Evolutionary conservation across 2,113 vertebrate genomes (phyloP).

Genomic region (Myiopsitta monachus): DNA sequence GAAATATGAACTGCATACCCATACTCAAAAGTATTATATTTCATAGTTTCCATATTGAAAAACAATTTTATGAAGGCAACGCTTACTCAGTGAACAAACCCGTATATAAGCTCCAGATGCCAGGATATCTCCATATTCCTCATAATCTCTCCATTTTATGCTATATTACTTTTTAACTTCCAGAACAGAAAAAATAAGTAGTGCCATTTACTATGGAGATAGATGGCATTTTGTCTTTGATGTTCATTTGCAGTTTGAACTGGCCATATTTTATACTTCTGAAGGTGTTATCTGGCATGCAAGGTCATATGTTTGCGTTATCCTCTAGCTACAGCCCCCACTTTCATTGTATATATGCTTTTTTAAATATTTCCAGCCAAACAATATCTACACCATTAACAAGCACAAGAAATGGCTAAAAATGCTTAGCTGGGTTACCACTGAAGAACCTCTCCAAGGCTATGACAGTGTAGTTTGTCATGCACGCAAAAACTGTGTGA

Average conservation of each 20-base stretch:
- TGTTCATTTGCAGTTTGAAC: not conserved
- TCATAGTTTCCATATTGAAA: not conserved
- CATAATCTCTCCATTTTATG: not conserved
- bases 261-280: not conserved
- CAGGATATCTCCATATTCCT: not conserved
- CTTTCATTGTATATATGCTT: not conserved
- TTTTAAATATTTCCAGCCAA: not conserved
- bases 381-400: not conserved
- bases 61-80: not conserved
- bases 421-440: not conserved
- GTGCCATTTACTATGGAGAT: not conserved
- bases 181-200: not conserved
- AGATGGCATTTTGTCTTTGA: not conserved
- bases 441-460: not conserved
- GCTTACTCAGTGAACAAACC: not conserved
- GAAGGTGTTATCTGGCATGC: not conserved
- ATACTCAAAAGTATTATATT: not conserved
- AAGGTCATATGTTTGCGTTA: not conserved
- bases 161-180: not conserved
- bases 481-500: not conserved
- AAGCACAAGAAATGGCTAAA: not conserved
- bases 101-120: not conserved
- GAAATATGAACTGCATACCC: not conserved
- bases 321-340: not conserved
- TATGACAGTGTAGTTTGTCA: conserved; percentile 20